phyloP scores from a whole-genome alignment of 2,888 invertebrate species.

The Athetis lepigone region DNA sequence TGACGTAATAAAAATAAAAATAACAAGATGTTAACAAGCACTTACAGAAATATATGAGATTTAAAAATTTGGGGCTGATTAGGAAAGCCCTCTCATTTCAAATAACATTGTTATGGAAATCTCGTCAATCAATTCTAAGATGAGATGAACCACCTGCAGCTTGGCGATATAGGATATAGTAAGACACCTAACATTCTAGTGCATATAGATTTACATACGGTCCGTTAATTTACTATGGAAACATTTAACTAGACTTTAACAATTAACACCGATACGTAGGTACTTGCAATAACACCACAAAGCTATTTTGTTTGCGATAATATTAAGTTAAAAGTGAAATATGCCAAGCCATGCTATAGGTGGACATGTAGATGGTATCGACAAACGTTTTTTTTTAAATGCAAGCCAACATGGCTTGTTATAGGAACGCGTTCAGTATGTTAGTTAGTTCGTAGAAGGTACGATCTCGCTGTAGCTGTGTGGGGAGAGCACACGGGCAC shows the following conservation, averaged over 20 bases:
- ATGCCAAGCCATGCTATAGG: conserved; percentile 60
- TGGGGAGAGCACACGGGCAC: not conserved
- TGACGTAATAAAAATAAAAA: conserved; percentile 67
- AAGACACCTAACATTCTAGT: conserved; percentile 61
- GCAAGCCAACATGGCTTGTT: conserved; percentile 22
- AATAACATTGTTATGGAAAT: conserved; percentile 52
- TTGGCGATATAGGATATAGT: conserved; percentile 55
- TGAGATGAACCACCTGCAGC: conserved; percentile 57
- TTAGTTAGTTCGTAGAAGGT: not conserved
- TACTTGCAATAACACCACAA: conserved; percentile 52
- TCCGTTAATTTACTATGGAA: conserved; percentile 54
- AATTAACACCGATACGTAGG: conserved; percentile 51
- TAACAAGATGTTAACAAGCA: conserved; percentile 74
- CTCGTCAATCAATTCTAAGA: conserved; percentile 59
- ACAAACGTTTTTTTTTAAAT: conserved; percentile 28
- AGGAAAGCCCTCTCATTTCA: conserved; percentile 54
- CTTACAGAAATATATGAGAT: conserved; percentile 64
- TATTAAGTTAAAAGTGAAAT: conserved; percentile 41
- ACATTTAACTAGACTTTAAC: conserved; percentile 55
- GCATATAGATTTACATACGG: conserved; percentile 52
- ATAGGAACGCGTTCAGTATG: conserved; percentile 18
- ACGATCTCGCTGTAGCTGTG: conserved; percentile 4
- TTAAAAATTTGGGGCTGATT: conserved; percentile 54
- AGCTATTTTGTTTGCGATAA: conserved; percentile 55
- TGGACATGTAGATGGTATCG: conserved; percentile 45